Evolutionary conservation across 2,797 vertebrate species (phyloP).

Genomic region (Paratrypauchen microcephalus): DNA sequence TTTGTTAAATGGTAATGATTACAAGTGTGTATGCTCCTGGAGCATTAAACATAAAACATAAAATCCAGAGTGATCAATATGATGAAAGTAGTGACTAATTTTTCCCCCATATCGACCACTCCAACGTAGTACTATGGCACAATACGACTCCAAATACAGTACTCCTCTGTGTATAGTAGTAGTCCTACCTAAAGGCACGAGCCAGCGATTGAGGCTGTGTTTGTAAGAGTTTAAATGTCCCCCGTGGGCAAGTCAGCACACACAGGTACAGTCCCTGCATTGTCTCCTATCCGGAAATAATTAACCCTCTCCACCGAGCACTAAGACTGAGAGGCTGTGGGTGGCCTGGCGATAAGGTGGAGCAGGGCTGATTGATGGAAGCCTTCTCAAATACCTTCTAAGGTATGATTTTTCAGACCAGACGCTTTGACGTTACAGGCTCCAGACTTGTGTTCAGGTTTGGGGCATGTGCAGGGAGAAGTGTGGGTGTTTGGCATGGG

Average conservation of each 20-base stretch:
- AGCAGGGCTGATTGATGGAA: slow-evolving; percentile 66
- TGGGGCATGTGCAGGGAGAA: slow-evolving; percentile 12
- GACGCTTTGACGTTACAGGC: slow-evolving; percentile 34
- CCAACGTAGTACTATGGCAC: neutral
- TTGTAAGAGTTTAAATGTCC: slow-evolving; percentile 53
- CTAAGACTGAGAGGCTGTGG: slow-evolving; percentile 41
- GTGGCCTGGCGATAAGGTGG: slow-evolving; percentile 66
- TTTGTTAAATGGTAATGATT: too few relatives aligned
- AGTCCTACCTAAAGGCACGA: slow-evolving; percentile 61
- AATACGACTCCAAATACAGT: neutral
- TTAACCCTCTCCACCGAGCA: slow-evolving; percentile 56
- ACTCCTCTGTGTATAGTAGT: slow-evolving; percentile 43
- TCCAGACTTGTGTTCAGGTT: slow-evolving; percentile 17
- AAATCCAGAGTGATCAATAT: too few relatives aligned
- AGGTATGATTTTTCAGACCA: slow-evolving; percentile 39
- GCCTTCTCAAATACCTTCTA: slow-evolving; percentile 53
- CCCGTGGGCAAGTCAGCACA: slow-evolving; percentile 56
- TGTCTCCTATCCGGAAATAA: slow-evolving; percentile 72
- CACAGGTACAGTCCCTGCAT: slow-evolving; percentile 72
- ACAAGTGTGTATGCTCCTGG: too few relatives aligned
- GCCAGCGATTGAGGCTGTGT: slow-evolving; percentile 45
- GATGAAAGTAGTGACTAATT: neutral
- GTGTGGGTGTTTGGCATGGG: slow-evolving; percentile 8
- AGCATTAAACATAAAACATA: too few relatives aligned
- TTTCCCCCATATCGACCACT: neutral